These are phyloP conservation scores for Axea sp. DNA, from an alignment of 2,888 invertebrate species.

Conservation along the genomic window DNA sequence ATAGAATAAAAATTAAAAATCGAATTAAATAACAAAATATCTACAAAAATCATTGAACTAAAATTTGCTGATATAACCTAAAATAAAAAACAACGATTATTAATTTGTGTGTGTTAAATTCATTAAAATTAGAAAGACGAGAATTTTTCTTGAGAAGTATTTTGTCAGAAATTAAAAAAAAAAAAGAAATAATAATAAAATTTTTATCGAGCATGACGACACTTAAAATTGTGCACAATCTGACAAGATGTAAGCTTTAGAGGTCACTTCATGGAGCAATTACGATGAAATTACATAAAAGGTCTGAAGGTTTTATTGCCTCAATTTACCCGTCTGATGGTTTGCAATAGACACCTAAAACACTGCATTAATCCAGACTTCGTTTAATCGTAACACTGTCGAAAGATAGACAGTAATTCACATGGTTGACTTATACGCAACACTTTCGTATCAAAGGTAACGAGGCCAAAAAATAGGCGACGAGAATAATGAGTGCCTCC, in stretches of 20 bases:
- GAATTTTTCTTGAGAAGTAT: not conserved
- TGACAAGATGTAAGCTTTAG: constrained; percentile 32
- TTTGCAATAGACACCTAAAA: constrained; percentile 57
- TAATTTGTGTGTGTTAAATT: no score
- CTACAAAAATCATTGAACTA: no score
- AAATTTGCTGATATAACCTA: no score
- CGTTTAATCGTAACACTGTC: constrained; percentile 50
- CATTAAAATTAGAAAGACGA: no score
- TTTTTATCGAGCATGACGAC: constrained; percentile 18
- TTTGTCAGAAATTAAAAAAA: not conserved
- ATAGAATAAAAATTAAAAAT: no score
- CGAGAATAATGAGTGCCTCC: constrained; percentile 29
- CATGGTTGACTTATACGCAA: constrained; percentile 25
- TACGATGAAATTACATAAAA: constrained; percentile 52
- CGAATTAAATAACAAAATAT: no score
- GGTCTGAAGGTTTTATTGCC: constrained; percentile 57
- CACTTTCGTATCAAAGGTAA: constrained; percentile 7
- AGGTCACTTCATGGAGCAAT: constrained; percentile 56
- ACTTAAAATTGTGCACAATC: constrained; percentile 34
- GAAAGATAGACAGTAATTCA: constrained; percentile 51
- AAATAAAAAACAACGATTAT: no score
- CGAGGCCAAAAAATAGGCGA: constrained; percentile 15
- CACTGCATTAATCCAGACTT: constrained; percentile 49
- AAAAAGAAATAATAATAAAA: constrained; percentile 12
- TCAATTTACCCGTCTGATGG: constrained; percentile 56